Evolutionary conservation across 2,113 vertebrate genomes (phyloP), one percentile per base, ranked within the genome.

Genomic region (Pogona vitticeps): DNA sequence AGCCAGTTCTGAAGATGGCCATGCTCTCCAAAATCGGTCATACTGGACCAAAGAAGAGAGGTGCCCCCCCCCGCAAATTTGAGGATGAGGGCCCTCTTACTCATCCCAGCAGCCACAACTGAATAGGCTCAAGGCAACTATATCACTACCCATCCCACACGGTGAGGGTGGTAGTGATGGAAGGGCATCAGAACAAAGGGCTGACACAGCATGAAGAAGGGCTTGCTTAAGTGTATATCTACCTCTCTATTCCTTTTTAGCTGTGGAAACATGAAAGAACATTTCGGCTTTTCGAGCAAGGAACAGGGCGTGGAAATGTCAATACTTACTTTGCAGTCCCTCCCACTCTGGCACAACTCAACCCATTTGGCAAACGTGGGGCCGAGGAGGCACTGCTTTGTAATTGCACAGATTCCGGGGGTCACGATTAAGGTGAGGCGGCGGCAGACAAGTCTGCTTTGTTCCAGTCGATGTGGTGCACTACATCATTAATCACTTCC

Each of bases 401-500:
- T 38, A 94, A 89, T 20, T 91, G 88, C 83, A 88, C 89, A 92
- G 76, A 84, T 91, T 81, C 21, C 71, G 28, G 73, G 82, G 88
- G 88, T 92, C 92, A 89, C 70, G 79, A 92, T 3, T 0, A 85
- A 90, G 76, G 70, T 79, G 90, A 1, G 0, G 72, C 84, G 80
- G 87, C 80, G 84, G 7, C 73, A 86, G 90, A 85, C 89, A 70
- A 88, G 63, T 93, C 94, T 91, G 88, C 86, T 83, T 63, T 87
- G 76, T 40, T 28, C 76, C 86, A 85, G 84, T 84, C 89, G 91
- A 79, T 63, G 9, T 42, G 67, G 21, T 0, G 2, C n/a, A 80
- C 90, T 61, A 73, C 91, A 28, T 6, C 58, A 85, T 93, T 86
- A 92, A 93, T 93, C 91, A 92, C 90, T 90, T 59, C 76, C 80